phyloP scores from a whole-genome alignment of 2,797 vertebrate genomes.

The Cygnus olor region DNA sequence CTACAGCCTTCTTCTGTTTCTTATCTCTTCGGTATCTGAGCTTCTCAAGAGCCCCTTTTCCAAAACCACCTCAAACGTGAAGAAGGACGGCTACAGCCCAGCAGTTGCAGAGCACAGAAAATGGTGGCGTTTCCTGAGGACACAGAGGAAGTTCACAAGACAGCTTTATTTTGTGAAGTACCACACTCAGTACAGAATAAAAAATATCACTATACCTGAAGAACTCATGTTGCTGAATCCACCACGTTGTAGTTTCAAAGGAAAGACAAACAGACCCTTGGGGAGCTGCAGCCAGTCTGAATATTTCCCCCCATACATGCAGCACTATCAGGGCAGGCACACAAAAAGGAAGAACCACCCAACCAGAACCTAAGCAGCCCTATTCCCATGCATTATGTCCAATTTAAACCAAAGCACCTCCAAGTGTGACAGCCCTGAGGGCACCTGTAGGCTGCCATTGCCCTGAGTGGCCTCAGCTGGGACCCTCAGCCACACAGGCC shows the following conservation, averaged over 20 bases:
- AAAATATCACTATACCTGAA: background rate
- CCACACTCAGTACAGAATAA: background rate
- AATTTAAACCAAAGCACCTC: background rate
- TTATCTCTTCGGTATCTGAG: background rate
- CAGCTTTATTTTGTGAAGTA: fast-evolving
- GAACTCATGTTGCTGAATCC: fast-evolving
- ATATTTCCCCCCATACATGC: fast-evolving
- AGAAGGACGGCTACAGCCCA: background rate
- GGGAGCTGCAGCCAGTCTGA: fast-evolving
- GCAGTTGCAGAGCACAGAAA: background rate
- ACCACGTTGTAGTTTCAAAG: background rate
- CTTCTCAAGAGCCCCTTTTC: background rate
- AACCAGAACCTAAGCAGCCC: fast-evolving
- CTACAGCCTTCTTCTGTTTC: too few species aligned
- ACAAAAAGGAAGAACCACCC: fast-evolving
- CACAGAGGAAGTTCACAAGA: background rate
- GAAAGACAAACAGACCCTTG: background rate
- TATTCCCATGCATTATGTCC: background rate
- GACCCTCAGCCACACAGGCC: fast-evolving
- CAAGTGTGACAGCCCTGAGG: background rate
- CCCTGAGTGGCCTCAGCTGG: background rate
- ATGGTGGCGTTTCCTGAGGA: background rate
- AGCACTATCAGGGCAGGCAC: background rate
- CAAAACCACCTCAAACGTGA: too few species aligned
- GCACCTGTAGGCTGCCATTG: background rate